Conservation (phyloP, 2,113 vertebrate genomes). For the Seriola rivoliana region DNA sequence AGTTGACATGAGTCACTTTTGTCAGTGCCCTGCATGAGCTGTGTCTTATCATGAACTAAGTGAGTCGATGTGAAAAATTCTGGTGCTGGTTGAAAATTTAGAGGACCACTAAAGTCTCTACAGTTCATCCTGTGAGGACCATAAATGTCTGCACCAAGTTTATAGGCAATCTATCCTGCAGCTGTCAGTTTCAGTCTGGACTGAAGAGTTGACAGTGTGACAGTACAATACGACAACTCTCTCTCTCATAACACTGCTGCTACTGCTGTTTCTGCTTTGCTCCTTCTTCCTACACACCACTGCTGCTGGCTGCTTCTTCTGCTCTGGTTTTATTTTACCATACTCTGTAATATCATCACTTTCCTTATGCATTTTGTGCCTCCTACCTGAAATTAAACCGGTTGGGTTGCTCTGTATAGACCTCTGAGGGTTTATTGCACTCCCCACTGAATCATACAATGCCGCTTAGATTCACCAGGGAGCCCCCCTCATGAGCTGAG, state of each 20-base stretch:
- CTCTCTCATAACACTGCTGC: neutral
- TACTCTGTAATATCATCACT: conserved; percentile 13
- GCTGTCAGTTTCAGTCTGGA: neutral
- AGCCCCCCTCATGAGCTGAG: neutral
- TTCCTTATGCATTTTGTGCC: neutral
- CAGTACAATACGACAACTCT: neutral
- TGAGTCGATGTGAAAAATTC: neutral
- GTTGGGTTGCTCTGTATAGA: neutral
- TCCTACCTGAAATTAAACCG: neutral
- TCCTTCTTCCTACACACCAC: neutral
- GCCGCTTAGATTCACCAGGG: neutral
- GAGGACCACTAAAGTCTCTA: neutral
- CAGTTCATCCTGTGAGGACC: neutral
- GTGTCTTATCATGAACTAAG: neutral
- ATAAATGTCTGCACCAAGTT: neutral
- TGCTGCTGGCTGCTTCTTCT: neutral
- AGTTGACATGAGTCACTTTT: neutral
- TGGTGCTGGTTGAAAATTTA: neutral
- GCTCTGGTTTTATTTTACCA: neutral
- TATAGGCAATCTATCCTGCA: neutral
- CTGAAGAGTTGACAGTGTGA: neutral
- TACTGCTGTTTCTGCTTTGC: neutral
- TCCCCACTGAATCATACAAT: neutral
- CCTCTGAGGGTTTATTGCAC: conserved; percentile 17
- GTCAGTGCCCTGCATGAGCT: neutral